Evolutionary conservation across 2,888 invertebrate species (phyloP), one percentile per base, ranked within the genome.

Genomic region (Epiblema foenella): DNA sequence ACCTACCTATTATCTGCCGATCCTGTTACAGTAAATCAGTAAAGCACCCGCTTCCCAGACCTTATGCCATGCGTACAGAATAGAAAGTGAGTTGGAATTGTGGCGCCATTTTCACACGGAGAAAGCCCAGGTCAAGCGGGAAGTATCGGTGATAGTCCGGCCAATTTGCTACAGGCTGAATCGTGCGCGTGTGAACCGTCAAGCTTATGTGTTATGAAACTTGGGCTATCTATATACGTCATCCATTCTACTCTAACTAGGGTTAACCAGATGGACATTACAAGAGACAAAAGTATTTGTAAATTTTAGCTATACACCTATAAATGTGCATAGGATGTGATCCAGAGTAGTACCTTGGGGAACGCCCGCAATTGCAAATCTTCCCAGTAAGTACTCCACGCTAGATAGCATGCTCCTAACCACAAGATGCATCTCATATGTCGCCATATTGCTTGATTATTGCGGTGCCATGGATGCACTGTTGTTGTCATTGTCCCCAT

Each of bases 61-160:
- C 62, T 67, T 71, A 71, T 67, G 67, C 62, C 51, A 51, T 71
- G 71, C 71, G 71, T 71, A 56, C 24, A 17, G 29, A 67, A 66
- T 70, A 65, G 73, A 75, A 72, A 74, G 75, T 62, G 63, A 67
- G 65, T 74, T 73, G 75, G 77, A 78, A 79, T 77, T 77, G 77
- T 78, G 75, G 75, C 77, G 75, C 74, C 70, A 73, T 79, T 79
- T 79, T 78, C 80, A 81, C 80, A 79, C 76, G 71, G 80, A 75
- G 82, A 82, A 83, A 81, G 82, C 77, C 65, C 76, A 74, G 84
- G 84, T 85, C 84, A 83, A 69, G 69, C 66, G 73, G 77, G 76
- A 80, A 84, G 85, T 84, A 80, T 81, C 76, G 71, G 73, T 74
- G 78, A 76, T 77, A 75, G 72, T 59, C 74, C 75, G 76, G 81